Percentiles rank a stretch among this genome's conserved stretches.
These are phyloP conservation scores for Hydrocynus forskahlii DNA, from an alignment of 2,797 vertebrate species.

Conservation along the genomic window DNA sequence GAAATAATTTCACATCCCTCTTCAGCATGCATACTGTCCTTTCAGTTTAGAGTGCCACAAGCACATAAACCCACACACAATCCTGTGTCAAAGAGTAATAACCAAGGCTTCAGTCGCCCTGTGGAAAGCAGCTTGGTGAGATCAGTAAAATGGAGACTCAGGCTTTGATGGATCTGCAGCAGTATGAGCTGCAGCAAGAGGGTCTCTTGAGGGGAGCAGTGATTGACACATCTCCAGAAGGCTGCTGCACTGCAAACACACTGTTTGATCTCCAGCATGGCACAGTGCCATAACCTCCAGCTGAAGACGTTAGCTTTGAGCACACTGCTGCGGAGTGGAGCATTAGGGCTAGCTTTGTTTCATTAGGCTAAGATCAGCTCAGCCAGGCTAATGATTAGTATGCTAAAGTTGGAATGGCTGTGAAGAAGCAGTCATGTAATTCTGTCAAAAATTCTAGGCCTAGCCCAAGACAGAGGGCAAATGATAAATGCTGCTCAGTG, in stretches of 20 bases:
- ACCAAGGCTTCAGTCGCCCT: constrained; percentile 8
- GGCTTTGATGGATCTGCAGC: constrained; percentile 15
- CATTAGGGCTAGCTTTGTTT: background rate
- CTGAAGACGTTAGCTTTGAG: background rate
- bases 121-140: constrained; percentile 20
- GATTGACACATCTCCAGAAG: constrained; percentile 26
- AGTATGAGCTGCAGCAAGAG: constrained; percentile 7
- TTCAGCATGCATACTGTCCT: constrained; percentile 32
- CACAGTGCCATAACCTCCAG: background rate
- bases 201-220: constrained; percentile 9
- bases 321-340: background rate
- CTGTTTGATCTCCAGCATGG: constrained; percentile 25
- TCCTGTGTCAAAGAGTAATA: constrained; percentile 32
- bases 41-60: constrained; percentile 2
- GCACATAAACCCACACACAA: constrained; percentile 24
- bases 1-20: constrained; percentile 33
- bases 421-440: background rate
- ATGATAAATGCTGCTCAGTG: background rate
- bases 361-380: background rate
- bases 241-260: constrained; percentile 12
- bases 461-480: background rate
- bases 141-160: constrained; percentile 10
- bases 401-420: background rate
- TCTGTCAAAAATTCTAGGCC: background rate
- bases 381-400: background rate